Evolutionary conservation across 2,888 invertebrate species (phyloP).

Genomic region (Agonopterix alstromeriana): DNA sequence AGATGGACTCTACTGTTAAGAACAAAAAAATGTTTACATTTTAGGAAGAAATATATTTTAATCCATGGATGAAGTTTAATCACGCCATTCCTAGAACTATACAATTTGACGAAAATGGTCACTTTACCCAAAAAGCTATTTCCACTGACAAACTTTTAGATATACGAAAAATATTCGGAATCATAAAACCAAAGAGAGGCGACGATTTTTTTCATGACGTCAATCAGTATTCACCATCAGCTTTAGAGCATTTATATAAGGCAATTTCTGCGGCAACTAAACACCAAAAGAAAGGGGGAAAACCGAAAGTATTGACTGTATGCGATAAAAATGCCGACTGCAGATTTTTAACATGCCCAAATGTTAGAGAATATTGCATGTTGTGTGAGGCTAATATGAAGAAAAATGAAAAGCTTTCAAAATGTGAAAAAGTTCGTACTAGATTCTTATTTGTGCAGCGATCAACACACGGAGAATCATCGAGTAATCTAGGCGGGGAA

Average conservation of each 20-base stretch:
- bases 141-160: no score
- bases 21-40: no score
- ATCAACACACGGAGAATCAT: background rate
- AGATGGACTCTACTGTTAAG: no score
- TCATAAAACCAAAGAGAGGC: no score
- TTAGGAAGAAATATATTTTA: conserved; percentile 20
- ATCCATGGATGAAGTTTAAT: conserved; percentile 39
- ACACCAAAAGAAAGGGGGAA: background rate
- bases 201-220: no score
- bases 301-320: conserved; percentile 40
- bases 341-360: conserved; percentile 44
- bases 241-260: no score
- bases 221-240: no score
- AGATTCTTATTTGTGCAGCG: conserved; percentile 14
- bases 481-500: no score
- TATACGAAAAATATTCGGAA: no score
- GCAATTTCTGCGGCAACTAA: no score
- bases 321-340: conserved; percentile 26
- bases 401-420: conserved; percentile 11
- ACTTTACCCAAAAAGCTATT: conserved; percentile 14
- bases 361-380: conserved; percentile 33
- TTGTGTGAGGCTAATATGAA: conserved; percentile 35
- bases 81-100: conserved; percentile 30
- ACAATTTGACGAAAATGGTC: conserved; percentile 32
- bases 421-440: conserved; percentile 30